Evolutionary conservation across 2,888 invertebrate species (phyloP), one percentile per base, ranked within the genome.

Genomic region (Drosophila eohydei): DNA sequence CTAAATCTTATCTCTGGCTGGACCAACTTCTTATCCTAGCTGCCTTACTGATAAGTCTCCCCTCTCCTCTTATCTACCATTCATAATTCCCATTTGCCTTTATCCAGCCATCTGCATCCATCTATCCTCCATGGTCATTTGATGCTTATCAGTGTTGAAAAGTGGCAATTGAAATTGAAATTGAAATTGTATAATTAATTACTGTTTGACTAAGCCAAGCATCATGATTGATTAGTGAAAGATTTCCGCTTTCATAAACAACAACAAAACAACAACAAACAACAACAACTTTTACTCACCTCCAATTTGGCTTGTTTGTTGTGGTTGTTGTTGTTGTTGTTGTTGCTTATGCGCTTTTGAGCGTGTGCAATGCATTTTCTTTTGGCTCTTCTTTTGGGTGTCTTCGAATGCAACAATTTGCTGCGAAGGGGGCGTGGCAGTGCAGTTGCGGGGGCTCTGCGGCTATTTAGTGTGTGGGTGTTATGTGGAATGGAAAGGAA

Each of bases 221-320:
- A 70, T 84, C 55, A 72, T 84, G 84, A 84, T 87, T 87, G 84
- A 84, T 84, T 76, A 74, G 80, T 71, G 84, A 78, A 87, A 84
- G 80, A 84, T 84, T 84, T 84, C 87, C 84, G 84, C 84, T 87
- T 84, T 84, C 87, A 82, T 84, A 82, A 84, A 78, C 87, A 73
- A 2, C 60, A 59, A 46, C 44, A 51, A 12, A 46, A 40, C 32
- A 32, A 52, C 58, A 67, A 50, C 50, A 67, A 50, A 34, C 54
- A 58, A n/a, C 40, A 68, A 56, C 56, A 71, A 81, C 84, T 83
- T 80, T 83, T 87, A 80, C 84, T 83, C 46, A 67, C 40, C 43
- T 65, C 38, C 11, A 30, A 30, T 40, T 50, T 50, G 32, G 32
- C 21, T 32, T 30, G 32, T 54, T 54, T 38, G 34, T 43, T 57